A percentile compares a stretch with the other conserved stretches of the same genome.
These are phyloP conservation scores for Thymelicus lineola DNA, from an alignment of 2,888 invertebrate species.

Conservation along the genomic window DNA sequence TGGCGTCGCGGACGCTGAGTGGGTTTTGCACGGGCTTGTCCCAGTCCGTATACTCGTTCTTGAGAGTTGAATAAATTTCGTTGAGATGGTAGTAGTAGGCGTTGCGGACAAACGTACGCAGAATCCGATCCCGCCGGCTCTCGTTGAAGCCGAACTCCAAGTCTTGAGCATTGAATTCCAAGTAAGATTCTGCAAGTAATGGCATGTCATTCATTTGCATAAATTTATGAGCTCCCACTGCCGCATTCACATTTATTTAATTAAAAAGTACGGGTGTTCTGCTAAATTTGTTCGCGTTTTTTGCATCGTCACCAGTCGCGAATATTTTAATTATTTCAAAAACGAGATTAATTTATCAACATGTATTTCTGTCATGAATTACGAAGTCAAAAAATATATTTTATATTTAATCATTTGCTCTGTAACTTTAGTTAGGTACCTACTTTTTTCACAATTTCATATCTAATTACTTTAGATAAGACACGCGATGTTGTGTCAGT, in stretches of 20 bases:
- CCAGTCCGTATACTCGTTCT: constrained; percentile 99
- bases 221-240: constrained; percentile 55
- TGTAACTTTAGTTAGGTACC: background rate
- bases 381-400: constrained; percentile 15
- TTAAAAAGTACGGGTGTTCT: constrained; percentile 45
- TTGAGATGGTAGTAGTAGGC: constrained; percentile 97
- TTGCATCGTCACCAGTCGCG: constrained; percentile 27
- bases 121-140: constrained; percentile 92
- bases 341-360: constrained; percentile 25
- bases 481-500: no score
- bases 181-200: constrained; percentile 89
- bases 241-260: constrained; percentile 51
- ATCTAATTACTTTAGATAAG: no score
- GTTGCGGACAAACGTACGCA: constrained; percentile 97
- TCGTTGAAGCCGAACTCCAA: constrained; percentile 97
- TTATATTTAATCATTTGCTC: background rate
- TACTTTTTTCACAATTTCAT: background rate
- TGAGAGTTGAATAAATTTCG: constrained; percentile 96
- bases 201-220: constrained; percentile 69
- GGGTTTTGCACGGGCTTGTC: constrained; percentile 94
- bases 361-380: constrained; percentile 14
- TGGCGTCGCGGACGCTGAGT: constrained; percentile 93
- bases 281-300: constrained; percentile 32
- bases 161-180: constrained; percentile 92
- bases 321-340: constrained; percentile 31